Evolutionary conservation across 2,797 vertebrate genomes (phyloP), one percentile per base, ranked within the genome.

Genomic region (Syngnathus rostellatus): DNA sequence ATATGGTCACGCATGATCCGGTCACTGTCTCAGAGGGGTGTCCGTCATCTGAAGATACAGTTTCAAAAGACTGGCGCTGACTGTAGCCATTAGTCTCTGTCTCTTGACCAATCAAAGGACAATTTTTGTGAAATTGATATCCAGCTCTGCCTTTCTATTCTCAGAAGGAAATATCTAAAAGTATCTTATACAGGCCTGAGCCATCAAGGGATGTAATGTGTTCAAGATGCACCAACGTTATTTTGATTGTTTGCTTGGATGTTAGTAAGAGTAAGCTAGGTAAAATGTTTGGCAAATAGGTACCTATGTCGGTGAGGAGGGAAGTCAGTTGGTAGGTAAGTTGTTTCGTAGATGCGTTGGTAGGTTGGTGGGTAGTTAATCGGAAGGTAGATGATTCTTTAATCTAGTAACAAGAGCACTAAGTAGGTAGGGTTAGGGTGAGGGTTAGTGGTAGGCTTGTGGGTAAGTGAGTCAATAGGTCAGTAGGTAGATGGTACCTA

Each of bases 1-100:
- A 53, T 75, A 82, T 70, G 77, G 86, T 88, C 84, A 81, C 80
- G 76, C 77, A 74, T 71, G 74, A 85, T 81, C 76, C 77, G 76
- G 21, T 70, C 75, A 72, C 78, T 82, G 85, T 83, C 77, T 57
- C 76, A 69, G 72, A 64, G 45, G 74, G 67, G 75, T 80, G 69
- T 72, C 76, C 75, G 21, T 73, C 76, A 74, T 70, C 79, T 80
- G 71, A 72, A 67, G 81, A 72, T 82, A 72, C 76, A 77, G 75
- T 79, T 80, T 85, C 80, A 79, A 84, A 85, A 84, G 84, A 75
- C 81, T 77, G 84, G 64, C 61, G 50, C 71, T 37, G 54, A 43
- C 77, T 72, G 83, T 70, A 80, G 79, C 77, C 77, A 81, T 73
- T 72, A 83, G 62, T 60, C 67, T 71, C 74, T 81, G 65, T 46